Evolutionary conservation across 2,113 vertebrate species (phyloP).

Genomic region (Oplegnathus fasciatus): DNA sequence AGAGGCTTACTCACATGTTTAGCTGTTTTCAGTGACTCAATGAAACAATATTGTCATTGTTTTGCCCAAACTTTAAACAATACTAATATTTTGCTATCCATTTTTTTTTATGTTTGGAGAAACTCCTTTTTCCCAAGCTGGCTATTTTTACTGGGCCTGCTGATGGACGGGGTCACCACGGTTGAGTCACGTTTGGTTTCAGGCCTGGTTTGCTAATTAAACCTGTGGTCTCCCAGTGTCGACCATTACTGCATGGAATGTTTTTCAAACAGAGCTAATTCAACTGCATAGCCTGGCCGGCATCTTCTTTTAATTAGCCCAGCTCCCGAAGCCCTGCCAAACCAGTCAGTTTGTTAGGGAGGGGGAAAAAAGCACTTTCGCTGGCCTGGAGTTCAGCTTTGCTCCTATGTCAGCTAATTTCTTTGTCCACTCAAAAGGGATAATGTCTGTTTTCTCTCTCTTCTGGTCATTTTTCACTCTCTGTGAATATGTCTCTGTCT

Average conservation of each 20-base stretch:
- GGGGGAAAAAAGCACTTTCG: slow-evolving; percentile 55
- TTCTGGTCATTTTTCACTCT: slow-evolving; percentile 35
- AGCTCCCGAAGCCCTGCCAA: slow-evolving; percentile 72
- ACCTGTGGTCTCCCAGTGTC: slow-evolving; percentile 83
- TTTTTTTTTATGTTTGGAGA: slow-evolving; percentile 75
- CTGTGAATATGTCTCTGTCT: slow-evolving; percentile 39
- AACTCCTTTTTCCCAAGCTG: slow-evolving; percentile 83
- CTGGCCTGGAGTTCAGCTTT: slow-evolving; percentile 74
- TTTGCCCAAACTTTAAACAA: slow-evolving; percentile 56
- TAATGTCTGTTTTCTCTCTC: slow-evolving; percentile 66
- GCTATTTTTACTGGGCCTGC: slow-evolving; percentile 83
- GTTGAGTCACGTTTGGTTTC: slow-evolving; percentile 84
- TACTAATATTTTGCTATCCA: slow-evolving; percentile 64
- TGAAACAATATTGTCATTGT: slow-evolving; percentile 55
- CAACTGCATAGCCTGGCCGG: slow-evolving; percentile 77
- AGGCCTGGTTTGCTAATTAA: slow-evolving; percentile 86
- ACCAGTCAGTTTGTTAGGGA: slow-evolving; percentile 75
- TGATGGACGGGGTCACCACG: slow-evolving; percentile 81
- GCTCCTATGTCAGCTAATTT: slow-evolving; percentile 74
- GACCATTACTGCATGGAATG: slow-evolving; percentile 85
- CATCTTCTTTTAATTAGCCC: slow-evolving; percentile 84
- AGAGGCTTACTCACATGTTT: neutral
- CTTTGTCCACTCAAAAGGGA: slow-evolving; percentile 69
- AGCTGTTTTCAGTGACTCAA: slow-evolving; percentile 52
- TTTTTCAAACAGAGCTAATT: slow-evolving; percentile 85